A percentile compares a stretch with the other conserved stretches of the same genome.
Conservation (phyloP, 2,888 invertebrate genomes). For the Polydrusus pterygomalis region DNA sequence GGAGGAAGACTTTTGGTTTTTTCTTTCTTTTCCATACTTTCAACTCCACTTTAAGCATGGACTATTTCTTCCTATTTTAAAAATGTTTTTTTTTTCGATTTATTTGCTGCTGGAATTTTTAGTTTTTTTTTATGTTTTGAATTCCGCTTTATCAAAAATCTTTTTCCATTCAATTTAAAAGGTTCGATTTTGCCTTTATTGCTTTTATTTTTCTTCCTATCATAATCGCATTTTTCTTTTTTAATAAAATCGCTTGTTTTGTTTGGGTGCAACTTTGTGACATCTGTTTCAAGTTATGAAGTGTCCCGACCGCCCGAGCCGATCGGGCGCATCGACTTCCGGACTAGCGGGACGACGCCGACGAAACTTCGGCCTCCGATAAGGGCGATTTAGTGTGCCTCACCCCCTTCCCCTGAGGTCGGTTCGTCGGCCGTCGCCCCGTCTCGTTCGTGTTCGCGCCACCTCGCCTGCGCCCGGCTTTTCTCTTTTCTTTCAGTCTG, state of each 20-base stretch:
- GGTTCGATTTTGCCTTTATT: too few species aligned
- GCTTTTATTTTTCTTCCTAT: background rate
- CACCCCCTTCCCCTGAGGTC: conserved; percentile 47
- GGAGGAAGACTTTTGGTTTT: too few species aligned
- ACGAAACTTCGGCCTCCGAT: conserved; percentile 52
- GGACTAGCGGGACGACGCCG: conserved; percentile 35
- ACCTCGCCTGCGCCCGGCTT: conserved; percentile 61
- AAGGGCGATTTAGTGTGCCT: conserved; percentile 54
- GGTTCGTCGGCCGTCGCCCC: conserved; percentile 55
- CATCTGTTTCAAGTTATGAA: conserved; percentile 36
- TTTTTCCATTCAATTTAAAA: background rate
- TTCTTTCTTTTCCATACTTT: too few species aligned
- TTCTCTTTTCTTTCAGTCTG: conserved; percentile 64
- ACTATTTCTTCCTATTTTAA: too few species aligned
- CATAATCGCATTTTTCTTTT: background rate
- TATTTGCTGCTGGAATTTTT: background rate
- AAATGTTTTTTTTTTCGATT: too few species aligned
- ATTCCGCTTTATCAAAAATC: background rate
- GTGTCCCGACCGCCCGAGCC: conserved; percentile 27
- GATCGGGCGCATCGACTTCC: conserved; percentile 35
- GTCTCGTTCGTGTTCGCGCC: conserved; percentile 61
- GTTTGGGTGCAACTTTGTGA: conserved; percentile 20
- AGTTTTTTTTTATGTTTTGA: background rate
- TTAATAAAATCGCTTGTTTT: background rate
- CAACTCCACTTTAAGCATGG: too few species aligned